These are phyloP conservation scores for Hylomyscus alleni DNA, from an alignment of 2,797 vertebrate genomes.

Conservation along the genomic window DNA sequence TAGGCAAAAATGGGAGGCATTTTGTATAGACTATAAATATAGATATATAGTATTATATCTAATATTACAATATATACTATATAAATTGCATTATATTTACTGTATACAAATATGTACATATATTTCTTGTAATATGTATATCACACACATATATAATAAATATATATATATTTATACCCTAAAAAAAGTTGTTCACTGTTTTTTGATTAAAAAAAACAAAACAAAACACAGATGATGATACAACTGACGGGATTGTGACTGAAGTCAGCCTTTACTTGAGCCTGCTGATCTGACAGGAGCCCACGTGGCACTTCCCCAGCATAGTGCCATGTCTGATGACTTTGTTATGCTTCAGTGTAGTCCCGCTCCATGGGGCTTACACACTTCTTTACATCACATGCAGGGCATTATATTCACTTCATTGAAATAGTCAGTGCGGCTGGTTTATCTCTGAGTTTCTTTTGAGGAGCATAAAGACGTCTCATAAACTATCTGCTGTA, in stretches of 20 bases:
- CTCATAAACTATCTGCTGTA: constrained; percentile 60
- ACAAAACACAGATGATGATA: not conserved
- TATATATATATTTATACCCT: not conserved
- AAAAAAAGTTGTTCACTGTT: not conserved
- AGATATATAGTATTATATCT: not conserved
- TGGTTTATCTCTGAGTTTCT: constrained; percentile 31
- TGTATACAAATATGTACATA: not conserved
- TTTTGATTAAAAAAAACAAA: not conserved
- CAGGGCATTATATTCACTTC: constrained; percentile 15
- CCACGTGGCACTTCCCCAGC: not conserved
- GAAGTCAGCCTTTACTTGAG: not conserved
- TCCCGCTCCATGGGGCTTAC: not conserved
- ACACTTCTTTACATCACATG: not conserved
- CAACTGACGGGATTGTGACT: not conserved
- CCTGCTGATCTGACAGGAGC: not conserved
- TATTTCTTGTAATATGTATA: not conserved
- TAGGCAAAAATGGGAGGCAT: not conserved
- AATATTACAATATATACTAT: not conserved
- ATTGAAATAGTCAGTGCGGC: constrained; percentile 47
- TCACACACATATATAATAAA: not conserved
- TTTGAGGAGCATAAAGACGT: constrained; percentile 56
- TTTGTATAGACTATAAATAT: not conserved
- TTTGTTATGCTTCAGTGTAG: not conserved
- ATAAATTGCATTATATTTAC: not conserved
- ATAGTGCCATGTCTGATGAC: not conserved